These are phyloP conservation scores for Nephrotoma appendiculata DNA, from an alignment of 2,888 invertebrate species.

Conservation along the genomic window DNA sequence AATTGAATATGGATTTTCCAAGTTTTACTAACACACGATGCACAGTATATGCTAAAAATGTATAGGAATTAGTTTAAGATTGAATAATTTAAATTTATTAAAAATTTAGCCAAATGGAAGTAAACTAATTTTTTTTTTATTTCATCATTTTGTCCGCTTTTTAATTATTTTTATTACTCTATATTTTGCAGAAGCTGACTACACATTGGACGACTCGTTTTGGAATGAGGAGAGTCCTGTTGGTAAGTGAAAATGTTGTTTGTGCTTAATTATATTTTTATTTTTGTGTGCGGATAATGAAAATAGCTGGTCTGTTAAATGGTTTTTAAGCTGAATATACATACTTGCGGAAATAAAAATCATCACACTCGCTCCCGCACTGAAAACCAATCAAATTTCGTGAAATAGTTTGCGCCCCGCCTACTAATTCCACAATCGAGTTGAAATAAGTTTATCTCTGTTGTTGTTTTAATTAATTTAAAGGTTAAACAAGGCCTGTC, in stretches of 20 bases:
- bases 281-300: background rate
- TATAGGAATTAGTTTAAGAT: background rate
- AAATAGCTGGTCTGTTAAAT: no score
- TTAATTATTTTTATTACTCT: background rate
- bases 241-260: conserved; percentile 44
- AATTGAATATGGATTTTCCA: background rate
- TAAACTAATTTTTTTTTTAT: background rate
- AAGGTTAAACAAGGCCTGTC: no score
- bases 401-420: no score
- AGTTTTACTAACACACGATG: background rate
- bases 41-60: background rate
- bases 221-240: conserved; percentile 88
- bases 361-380: no score
- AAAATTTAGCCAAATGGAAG: background rate
- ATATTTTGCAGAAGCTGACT: conserved; percentile 70
- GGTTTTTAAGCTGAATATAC: no score
- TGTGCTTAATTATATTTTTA: background rate
- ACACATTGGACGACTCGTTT: conserved; percentile 83
- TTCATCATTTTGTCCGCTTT: background rate
- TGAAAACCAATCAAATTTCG: no score
- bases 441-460: no score
- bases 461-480: no score
- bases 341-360: no score
- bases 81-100: background rate
- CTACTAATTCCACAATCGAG: no score